Conservation (phyloP, 1,140 invertebrate genomes). For the Armadillidium nasatum region DNA sequence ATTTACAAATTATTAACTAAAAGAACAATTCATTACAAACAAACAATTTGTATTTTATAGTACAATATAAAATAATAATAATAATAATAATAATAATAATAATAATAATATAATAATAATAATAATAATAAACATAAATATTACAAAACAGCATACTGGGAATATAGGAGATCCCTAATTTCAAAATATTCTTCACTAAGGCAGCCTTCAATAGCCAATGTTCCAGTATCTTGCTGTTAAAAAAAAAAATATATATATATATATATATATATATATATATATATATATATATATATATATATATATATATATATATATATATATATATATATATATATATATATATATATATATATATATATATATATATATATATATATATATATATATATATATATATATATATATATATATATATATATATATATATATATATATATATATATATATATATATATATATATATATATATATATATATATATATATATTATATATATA, state of each 20-base stretch:
- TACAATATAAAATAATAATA: no score
- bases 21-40: no score
- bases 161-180: slow-evolving; percentile 87
- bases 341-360: slow-evolving; percentile 18
- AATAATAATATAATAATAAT: no score
- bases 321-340: slow-evolving; percentile 3
- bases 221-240: slow-evolving; percentile 75
- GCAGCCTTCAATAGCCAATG: slow-evolving; percentile 87
- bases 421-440: not conserved
- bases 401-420: slow-evolving; percentile 10
- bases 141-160: slow-evolving; percentile 96
- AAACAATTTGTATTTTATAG: no score
- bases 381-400: slow-evolving; percentile 40
- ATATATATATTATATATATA: no score
- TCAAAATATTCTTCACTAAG: slow-evolving; percentile 92
- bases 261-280: not conserved
- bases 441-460: no score
- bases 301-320: not conserved
- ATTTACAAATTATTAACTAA: no score
- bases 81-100: no score
- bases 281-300: not conserved
- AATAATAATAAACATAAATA: no score
- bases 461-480: no score
- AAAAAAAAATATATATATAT: slow-evolving; percentile 1
- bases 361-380: slow-evolving; percentile 49